Evolutionary conservation across 1,140 invertebrate genomes (phyloP), one percentile per base, ranked within the genome.

Genomic region (Eumeta japonica): DNA sequence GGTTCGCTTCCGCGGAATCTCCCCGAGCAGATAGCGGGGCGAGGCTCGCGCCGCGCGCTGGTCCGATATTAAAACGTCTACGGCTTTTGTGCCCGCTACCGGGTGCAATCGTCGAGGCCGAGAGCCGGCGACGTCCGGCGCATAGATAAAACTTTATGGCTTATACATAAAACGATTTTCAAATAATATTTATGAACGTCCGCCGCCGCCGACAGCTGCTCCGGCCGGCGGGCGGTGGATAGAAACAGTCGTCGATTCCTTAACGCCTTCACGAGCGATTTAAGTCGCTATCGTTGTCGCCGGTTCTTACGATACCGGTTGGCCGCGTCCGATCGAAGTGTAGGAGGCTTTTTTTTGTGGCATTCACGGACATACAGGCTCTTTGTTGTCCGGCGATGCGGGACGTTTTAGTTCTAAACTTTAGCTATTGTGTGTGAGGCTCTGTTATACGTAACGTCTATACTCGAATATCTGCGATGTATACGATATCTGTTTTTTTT

Each of bases 131-230:
- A 48, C 58, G 45, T 43, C 45, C 55, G 41, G 50, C 41, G 39
- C 35, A 55, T 48, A 62, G 63, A 74, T 74, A 74, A 74, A 74
- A 74, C 52, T 74, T 71, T 71, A 74, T 62, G 61, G 58, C 46
- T 64, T 62, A 67, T 68, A 74, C 62, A 67, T 70, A 67, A 70
- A 73, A 66, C 65, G 62, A 66, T 74, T 71, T 63, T 72, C 61
- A 67, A 74, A 74, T 70, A 59, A 74, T 72, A 72, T 70, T 72
- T 74, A 68, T 62, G 56, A 56, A 50, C 58, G 57, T 55, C 61
- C 47, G 56, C 55, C 55, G 58, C n/a, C n/a, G n/a, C n/a, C n/a
- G 63, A 64, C 66, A 74, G 66, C 60, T 71, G 62, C 60, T 54
- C 57, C 57, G 57, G 64, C 49, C 55, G 62, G 62, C 68, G 65